Base-by-base conservation (phyloP, 2,113 vertebrate species). In the Hemiscyllium ocellatum region DNA sequence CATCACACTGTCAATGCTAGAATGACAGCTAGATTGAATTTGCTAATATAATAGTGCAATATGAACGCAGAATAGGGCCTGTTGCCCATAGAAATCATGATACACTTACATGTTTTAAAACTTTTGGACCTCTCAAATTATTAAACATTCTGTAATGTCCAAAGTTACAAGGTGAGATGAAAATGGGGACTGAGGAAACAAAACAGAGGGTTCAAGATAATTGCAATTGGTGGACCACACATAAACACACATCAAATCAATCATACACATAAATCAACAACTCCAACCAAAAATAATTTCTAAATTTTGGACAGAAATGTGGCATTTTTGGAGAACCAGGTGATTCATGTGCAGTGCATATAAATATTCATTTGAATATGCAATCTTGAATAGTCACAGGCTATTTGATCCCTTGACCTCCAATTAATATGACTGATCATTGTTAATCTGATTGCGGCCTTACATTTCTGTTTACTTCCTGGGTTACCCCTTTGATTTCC, bases 21-120 rank as follows among this genome's bases (percentile, higher is more conserved):
- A 94, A 47, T 94, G 61, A 47, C 70, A 56, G 33, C 56, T 91
- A 13, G 56, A n/a, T 65, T 91, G 89, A 56, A 91, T 7, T 91
- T 52, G 56, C 65, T 91, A 91, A 91, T 91, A 91, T 33, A 29
- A 52, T 24, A 90, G 86, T 61, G 52, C 26, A 91, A 91, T 20
- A 91, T n/a, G 89, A 91, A 91, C 65, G 56, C 89, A 91, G 29
- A 52, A n/a, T 91, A n/a, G 56, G 12, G 89, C 33, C 87, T 90
- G 87, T 61, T 29, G 50, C 87, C 0, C 89, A 65, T 91, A 65
- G 89, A 29, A 65, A 65, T 33, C 87, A 90, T 65, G 87, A 90
- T 65, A 61, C 61, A 90, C 87, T 65, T 90, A 33, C 29, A 17
- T 91, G 65, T 56, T 56, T 65, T 29, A 91, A 56, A n/a, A 61